Base-by-base conservation (phyloP, 2,113 vertebrate species). In the Thinocorus orbignyianus region DNA sequence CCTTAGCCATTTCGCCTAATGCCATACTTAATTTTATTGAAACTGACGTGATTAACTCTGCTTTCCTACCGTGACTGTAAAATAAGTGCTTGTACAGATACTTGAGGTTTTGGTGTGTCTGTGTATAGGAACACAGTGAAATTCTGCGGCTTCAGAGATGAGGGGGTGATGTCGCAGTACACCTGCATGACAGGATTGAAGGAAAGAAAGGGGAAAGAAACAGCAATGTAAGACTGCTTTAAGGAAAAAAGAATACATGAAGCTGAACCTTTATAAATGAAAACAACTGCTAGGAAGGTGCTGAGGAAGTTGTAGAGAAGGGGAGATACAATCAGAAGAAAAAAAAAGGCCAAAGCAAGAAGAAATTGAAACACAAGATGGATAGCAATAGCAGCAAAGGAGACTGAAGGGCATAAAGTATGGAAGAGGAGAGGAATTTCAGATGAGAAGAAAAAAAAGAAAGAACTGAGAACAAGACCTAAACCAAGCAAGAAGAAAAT, bases 391-490 rank as follows among this genome's bases (percentile, higher is more conserved):
- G 77, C 58, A 91, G 74, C 68, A 91, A 86, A 81, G 39, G 60
- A 92, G n/a, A 90, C 70, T 58, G 69, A 87, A 92, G 60, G 87
- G 52, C 55, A 26, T 65, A 92, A 92, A 93, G 22, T 17, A 31
- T 73, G 68, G 83, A 88, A 91, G 70, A 89, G 91, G 81, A 76
- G 57, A 79, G 83, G n/a, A 93, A 76, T 84, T 96, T 91, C 90
- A 96, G 48, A 77, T 93, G 22, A 84, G 31, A 92, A 79, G 44
- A 48, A 88, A 78, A 78, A 41, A 93, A 74, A 46, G 62, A 70
- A 91, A 76, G 49, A 30, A 89, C 57, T 74, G 39, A 79, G 52
- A 61, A 93, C 91, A 92, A 92, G n/a, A 52, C 17, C 39, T 90
- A 74, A 95, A 80, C 16, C 42, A 76, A 64, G 41, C 61, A 70